Evolutionary conservation across 2,797 vertebrate species (phyloP).

Genomic region (Nannoperca australis): DNA sequence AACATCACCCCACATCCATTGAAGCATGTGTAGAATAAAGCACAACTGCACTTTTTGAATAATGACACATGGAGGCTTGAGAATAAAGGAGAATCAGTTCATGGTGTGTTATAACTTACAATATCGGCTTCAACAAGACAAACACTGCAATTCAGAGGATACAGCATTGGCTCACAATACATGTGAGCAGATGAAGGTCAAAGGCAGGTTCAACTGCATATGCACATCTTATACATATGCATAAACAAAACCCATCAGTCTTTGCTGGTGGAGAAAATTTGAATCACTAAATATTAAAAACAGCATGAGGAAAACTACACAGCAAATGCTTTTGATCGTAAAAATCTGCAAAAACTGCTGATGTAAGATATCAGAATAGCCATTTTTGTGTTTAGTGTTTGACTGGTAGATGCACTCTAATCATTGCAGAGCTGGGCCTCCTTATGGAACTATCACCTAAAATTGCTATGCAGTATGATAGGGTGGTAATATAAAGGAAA

Average conservation of each 20-base stretch:
- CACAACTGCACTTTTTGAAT: conserved; percentile 13
- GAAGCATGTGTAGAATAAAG: conserved; percentile 27
- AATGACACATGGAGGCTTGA: conserved; percentile 22
- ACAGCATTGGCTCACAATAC: conserved; percentile 44
- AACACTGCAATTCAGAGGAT: conserved; percentile 30
- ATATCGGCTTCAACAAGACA: conserved; percentile 45
- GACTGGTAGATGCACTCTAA: conserved; percentile 65
- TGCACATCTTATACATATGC: conserved; percentile 82
- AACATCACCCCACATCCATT: conserved; percentile 2
- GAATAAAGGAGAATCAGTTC: conserved; percentile 26
- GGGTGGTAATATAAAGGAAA: conserved; percentile 75
- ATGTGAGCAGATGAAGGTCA: conserved; percentile 81
- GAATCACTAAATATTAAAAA: conserved; percentile 71
- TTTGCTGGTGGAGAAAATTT: conserved; percentile 62
- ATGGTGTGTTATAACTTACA: conserved; percentile 25
- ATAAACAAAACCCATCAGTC: conserved; percentile 81
- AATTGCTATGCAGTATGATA: conserved; percentile 66
- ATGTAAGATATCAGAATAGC: conserved; percentile 51
- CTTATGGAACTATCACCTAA: conserved; percentile 67
- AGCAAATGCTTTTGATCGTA: conserved; percentile 55
- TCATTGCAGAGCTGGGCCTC: conserved; percentile 61
- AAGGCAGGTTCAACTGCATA: conserved; percentile 79
- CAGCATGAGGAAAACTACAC: conserved; percentile 47
- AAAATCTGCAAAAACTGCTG: conserved; percentile 53
- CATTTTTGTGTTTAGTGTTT: conserved; percentile 61